Base-by-base conservation (phyloP, 2,888 invertebrate species). In the Drosophila merina region DNA sequence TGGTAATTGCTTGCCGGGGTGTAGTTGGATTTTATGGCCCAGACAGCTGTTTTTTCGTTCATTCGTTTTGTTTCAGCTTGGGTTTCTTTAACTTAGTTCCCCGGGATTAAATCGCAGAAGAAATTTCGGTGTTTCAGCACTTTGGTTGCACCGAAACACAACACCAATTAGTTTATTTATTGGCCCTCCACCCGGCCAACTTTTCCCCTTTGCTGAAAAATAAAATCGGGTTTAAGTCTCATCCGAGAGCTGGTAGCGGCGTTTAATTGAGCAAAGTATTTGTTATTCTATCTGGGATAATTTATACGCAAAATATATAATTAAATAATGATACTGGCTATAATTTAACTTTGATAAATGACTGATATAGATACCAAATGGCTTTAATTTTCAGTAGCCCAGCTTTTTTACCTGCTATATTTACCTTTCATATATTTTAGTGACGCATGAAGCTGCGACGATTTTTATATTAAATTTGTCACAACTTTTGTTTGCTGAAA, bases 1-100 rank as follows among this genome's bases (percentile, higher is more conserved):
- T 72, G 72, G 84, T 80, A 86, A 85, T 86, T 85, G 84, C 78
- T 75, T 82, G 82, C 77, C 56, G 60, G 79, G 74, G 77, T 64
- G 78, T 80, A 71, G 81, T 82, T 81, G 69, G 66, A 71, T 81
- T 82, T 82, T 84, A 79, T 79, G 74, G 58, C 78, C 85, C 77
- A 84, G 77, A 79, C 82, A 84, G 84, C 84, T 82, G 82, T 72
- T 79, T 79, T 73, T 74, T 49, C 48, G 12, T 28, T 25, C 26
- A n/a, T 44, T 20, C 36, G 40, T 12, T n/a, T 57, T 45, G 12
- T 30, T 33, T 49, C 4, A 9, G 8, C 4, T 12, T 28, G 12
- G 14, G 26, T 47, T 51, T 38, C 36, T 51, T 14, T 20, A 20
- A 20, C n/a, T 48, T 36, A 42, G 40, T 51, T 20, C 7, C 36